Conservation (phyloP, 2,113 vertebrate genomes). For the Tachycineta bicolor region DNA sequence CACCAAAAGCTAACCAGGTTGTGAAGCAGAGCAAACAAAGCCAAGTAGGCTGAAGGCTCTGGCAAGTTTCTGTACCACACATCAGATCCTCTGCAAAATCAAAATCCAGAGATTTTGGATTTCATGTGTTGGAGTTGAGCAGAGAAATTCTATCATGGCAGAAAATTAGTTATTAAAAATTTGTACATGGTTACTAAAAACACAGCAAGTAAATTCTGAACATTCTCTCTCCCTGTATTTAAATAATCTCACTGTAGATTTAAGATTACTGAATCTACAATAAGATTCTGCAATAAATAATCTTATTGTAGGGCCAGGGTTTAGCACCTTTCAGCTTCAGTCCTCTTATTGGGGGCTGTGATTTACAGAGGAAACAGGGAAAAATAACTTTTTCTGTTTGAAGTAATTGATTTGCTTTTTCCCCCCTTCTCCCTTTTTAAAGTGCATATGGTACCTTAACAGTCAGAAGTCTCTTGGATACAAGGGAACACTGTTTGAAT, state of each 20-base stretch:
- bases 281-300: background rate
- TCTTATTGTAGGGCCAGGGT: background rate
- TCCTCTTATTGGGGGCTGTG: background rate
- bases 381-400: background rate
- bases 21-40: background rate
- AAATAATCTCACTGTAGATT: background rate
- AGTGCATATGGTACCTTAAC: conserved; percentile 97
- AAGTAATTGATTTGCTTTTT: background rate
- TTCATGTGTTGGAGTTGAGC: background rate
- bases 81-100: background rate
- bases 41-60: background rate
- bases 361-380: background rate
- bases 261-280: background rate
- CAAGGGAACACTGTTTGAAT: conserved; percentile 95
- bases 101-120: background rate
- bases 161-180: background rate
- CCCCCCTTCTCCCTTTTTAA: conserved; percentile 54
- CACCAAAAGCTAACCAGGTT: background rate
- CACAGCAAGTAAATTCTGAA: background rate
- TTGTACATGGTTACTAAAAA: background rate
- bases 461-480: conserved; percentile 96
- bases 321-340: background rate
- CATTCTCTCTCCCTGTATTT: background rate
- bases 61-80: background rate
- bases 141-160: background rate